Conservation (phyloP, 2,888 invertebrate species). For the Odontothrips loti region DNA sequence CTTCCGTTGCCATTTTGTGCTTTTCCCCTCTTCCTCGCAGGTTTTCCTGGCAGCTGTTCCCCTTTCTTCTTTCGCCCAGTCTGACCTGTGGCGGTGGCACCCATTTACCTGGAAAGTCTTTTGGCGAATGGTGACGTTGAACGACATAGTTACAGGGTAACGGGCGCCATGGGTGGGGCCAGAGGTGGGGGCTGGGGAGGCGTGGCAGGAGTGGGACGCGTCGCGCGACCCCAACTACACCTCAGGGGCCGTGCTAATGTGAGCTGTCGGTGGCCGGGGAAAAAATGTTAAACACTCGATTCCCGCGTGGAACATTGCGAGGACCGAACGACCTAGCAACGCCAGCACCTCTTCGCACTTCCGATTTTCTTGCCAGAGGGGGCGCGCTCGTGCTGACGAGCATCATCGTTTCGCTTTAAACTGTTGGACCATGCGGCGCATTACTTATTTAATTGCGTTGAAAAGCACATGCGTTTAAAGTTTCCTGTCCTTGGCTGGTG, state of each 20-base stretch:
- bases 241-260: constrained; percentile 3
- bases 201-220: background rate
- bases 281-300: constrained; percentile 26
- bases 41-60: background rate
- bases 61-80: background rate
- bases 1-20: background rate
- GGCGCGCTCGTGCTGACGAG: no score
- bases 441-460: no score
- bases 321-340: background rate
- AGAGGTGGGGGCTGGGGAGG: no score
- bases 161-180: background rate
- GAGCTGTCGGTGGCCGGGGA: constrained; percentile 14
- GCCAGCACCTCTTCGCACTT: background rate
- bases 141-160: constrained; percentile 11
- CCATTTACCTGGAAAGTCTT: background rate
- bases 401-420: background rate
- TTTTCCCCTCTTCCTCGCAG: background rate
- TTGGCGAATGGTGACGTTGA: background rate
- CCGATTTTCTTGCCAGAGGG: no score
- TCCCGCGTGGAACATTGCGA: background rate
- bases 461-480: no score
- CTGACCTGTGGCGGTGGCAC: background rate
- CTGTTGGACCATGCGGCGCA: background rate
- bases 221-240: background rate
- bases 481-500: no score